phyloP scores from a whole-genome alignment of 2,797 vertebrate genomes.

The Myotis vivesi region DNA sequence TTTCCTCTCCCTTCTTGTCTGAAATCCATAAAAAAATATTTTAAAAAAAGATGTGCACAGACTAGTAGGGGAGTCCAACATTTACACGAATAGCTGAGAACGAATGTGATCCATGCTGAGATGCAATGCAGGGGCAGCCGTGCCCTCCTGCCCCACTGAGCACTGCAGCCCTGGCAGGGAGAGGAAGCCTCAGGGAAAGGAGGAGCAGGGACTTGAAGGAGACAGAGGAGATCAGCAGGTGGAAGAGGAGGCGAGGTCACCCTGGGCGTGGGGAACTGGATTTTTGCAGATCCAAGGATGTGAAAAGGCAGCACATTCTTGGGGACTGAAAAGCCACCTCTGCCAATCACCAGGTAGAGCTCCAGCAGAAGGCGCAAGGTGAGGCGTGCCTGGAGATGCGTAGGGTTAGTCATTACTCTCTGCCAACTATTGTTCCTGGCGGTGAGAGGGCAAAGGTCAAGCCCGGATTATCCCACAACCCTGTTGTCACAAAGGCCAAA shows the following conservation, averaged over 20 bases:
- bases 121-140: not conserved
- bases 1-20: no score
- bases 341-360: not conserved
- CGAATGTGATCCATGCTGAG: not conserved
- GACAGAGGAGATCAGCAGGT: not conserved
- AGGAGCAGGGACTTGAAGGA: not conserved
- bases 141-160: not conserved
- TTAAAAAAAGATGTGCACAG: not conserved
- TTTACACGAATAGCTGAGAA: not conserved
- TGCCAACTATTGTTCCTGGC: not conserved
- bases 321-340: not conserved
- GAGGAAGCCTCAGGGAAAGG: not conserved
- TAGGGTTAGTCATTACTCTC: not conserved
- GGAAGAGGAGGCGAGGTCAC: not conserved
- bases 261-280: not conserved
- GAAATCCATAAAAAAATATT: no score
- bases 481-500: not conserved
- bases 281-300: not conserved
- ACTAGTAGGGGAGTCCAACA: not conserved
- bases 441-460: not conserved
- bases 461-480: not conserved
- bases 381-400: not conserved
- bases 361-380: not conserved
- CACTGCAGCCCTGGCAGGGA: fast-evolving
- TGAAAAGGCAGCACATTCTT: not conserved